phyloP scores from a whole-genome alignment of 2,888 invertebrate genomes.

The Dryococelus australis region DNA sequence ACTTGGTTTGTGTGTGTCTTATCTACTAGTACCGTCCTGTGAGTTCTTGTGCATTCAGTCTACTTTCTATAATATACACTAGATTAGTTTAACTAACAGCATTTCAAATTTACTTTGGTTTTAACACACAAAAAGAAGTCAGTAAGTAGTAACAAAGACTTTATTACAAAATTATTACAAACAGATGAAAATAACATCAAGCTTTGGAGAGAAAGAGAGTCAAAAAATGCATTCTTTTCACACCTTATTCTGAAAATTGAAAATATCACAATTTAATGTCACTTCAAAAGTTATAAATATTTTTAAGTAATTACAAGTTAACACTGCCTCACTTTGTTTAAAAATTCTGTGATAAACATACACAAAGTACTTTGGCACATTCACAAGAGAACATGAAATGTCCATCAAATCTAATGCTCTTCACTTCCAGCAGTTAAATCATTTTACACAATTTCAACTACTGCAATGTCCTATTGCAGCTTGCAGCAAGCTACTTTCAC shows the following conservation, averaged over 20 bases:
- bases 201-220: background rate
- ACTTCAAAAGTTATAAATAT: background rate
- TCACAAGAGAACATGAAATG: background rate
- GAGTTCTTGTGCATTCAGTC: no score
- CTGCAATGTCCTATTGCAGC: background rate
- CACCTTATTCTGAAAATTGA: background rate
- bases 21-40: no score
- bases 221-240: background rate
- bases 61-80: no score
- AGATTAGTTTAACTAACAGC: no score
- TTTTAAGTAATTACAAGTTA: no score
- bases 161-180: constrained; percentile 2
- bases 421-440: background rate
- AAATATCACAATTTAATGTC: constrained; percentile 2
- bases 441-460: background rate
- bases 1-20: no score
- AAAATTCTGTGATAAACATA: background rate
- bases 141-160: background rate
- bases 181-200: background rate
- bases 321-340: background rate
- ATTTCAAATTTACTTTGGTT: no score
- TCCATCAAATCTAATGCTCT: background rate
- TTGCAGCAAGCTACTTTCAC: no score
- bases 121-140: background rate
- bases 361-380: background rate